Evolutionary conservation across 53 echinoderm and acorn worm genomes (phyloP).

Genomic region (Temnopleurus reevesii): DNA sequence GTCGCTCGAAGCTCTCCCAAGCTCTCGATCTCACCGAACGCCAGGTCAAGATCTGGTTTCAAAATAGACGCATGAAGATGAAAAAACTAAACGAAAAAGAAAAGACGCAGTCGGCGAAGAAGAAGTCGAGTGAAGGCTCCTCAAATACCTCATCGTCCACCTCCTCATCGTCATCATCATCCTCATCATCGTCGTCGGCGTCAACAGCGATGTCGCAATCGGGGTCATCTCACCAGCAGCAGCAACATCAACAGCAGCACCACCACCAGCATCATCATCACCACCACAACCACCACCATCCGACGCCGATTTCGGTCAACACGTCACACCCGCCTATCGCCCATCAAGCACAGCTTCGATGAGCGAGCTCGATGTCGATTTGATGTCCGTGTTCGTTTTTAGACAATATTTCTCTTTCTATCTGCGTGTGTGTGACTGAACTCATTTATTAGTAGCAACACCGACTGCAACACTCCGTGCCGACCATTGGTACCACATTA

Average conservation of each 20-base stretch:
- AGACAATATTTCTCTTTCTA: slow-evolving; percentile 29
- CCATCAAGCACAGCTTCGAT: slow-evolving; percentile 52
- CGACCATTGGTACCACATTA: not conserved
- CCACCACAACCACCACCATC: slow-evolving; percentile 37
- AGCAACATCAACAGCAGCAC: slow-evolving; percentile 20
- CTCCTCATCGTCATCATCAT: slow-evolving; percentile 12
- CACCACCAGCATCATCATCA: slow-evolving; percentile 42
- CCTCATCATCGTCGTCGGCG: not conserved
- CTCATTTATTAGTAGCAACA: not conserved
- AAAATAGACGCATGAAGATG: slow-evolving; percentile 96
- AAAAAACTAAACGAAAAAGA: slow-evolving; percentile 92
- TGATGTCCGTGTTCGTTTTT: not conserved
- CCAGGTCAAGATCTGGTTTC: slow-evolving; percentile 99
- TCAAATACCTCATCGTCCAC: not conserved
- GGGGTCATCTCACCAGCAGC: slow-evolving; percentile 7
- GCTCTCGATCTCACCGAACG: slow-evolving; percentile 86
- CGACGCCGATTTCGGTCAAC: not conserved
- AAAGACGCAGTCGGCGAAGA: slow-evolving; percentile 50
- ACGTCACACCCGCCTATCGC: slow-evolving; percentile 15
- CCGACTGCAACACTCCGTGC: not conserved
- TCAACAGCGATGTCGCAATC: slow-evolving; percentile 7
- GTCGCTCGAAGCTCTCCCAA: slow-evolving; percentile 85
- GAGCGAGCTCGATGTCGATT: not conserved
- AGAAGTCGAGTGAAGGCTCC: not conserved
- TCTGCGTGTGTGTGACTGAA: not conserved